Conservation (phyloP, 2,113 vertebrate genomes). For the Dermatemys mawii region DNA sequence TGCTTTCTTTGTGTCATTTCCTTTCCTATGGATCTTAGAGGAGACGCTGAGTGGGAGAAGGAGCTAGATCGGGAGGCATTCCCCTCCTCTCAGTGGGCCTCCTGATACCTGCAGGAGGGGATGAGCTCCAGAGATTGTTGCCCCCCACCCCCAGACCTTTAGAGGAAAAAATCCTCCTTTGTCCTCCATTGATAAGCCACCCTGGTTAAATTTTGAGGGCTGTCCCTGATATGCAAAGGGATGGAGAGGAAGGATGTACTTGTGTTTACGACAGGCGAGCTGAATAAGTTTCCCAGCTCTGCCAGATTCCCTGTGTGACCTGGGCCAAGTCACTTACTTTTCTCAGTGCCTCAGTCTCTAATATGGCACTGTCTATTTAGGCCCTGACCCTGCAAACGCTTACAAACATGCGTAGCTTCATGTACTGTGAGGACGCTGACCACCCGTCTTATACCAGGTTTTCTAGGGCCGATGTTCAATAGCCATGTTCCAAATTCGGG, state of each 20-base stretch:
- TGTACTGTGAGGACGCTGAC: not conserved
- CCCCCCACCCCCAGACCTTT: too few species aligned
- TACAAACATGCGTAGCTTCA: not conserved
- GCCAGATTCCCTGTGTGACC: not conserved
- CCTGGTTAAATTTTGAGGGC: not conserved
- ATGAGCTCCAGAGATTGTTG: too few species aligned
- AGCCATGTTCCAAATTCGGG: not conserved
- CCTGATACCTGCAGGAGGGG: too few species aligned
- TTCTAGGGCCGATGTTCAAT: not conserved
- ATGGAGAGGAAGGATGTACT: not conserved
- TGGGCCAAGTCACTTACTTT: not conserved
- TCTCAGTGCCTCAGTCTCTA: not conserved
- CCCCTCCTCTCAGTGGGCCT: too few species aligned
- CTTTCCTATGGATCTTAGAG: not conserved
- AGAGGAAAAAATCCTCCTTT: not conserved
- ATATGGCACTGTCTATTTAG: not conserved
- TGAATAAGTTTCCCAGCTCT: not conserved
- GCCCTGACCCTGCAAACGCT: not conserved
- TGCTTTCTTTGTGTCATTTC: not conserved
- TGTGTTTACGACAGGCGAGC: not conserved
- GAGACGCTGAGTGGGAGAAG: too few species aligned
- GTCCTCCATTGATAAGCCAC: not conserved
- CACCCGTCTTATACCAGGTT: not conserved
- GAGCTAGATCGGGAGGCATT: too few species aligned
- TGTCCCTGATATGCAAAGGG: not conserved